A percentile compares a stretch with the other conserved stretches of the same genome.
Evolutionary conservation across 1,140 invertebrate species (phyloP).

Genomic region (Microvelia longipes): DNA sequence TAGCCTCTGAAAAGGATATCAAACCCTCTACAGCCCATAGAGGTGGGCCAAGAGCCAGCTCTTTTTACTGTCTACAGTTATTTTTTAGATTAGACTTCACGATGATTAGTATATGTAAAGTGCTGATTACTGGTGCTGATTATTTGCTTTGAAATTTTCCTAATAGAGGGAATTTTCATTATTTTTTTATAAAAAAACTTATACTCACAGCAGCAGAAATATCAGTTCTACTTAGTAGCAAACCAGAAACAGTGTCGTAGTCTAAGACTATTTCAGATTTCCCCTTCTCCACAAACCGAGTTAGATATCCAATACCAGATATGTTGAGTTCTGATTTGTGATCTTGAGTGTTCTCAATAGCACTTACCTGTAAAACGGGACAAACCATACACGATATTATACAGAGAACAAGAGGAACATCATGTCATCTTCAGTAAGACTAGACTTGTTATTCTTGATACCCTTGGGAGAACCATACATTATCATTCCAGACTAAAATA

Average conservation of each 20-base stretch:
- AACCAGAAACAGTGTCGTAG: constrained; percentile 64
- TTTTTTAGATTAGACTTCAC: no score
- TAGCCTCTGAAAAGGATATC: no score
- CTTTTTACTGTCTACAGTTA: no score
- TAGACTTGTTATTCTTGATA: neutral
- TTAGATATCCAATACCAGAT: constrained; percentile 68
- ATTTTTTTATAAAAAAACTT: neutral
- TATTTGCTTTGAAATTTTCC: no score
- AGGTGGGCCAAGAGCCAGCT: no score
- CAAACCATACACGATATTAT: no score
- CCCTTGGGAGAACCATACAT: neutral
- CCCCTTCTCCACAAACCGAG: constrained; percentile 64
- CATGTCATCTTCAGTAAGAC: neutral
- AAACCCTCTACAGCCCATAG: no score
- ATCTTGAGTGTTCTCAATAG: constrained; percentile 85
- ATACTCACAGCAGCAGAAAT: constrained; percentile 36
- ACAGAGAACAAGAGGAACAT: neutral
- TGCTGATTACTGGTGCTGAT: no score
- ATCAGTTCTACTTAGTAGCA: constrained; percentile 57
- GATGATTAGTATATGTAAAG: no score
- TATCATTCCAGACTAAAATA: no score
- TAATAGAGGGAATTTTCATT: no score
- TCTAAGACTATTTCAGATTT: constrained; percentile 65
- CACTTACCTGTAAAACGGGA: constrained; percentile 39
- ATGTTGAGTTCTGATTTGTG: constrained; percentile 80